phyloP scores from a whole-genome alignment of 2,888 invertebrate species.

The Cryptocephalus primarius region DNA sequence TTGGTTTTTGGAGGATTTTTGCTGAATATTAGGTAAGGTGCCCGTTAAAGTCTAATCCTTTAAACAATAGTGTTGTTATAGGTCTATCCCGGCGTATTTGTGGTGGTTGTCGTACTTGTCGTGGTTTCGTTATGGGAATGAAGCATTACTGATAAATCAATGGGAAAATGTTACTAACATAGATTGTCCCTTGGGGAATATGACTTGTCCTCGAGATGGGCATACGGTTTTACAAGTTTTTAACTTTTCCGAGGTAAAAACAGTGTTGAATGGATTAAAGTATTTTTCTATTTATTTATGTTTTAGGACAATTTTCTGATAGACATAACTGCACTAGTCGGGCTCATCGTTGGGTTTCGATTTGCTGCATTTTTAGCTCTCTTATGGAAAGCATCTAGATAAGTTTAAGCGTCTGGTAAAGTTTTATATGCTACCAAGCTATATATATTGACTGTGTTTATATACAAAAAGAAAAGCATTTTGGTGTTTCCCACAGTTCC shows the following conservation, averaged over 20 bases:
- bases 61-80: constrained; percentile 26
- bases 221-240: constrained; percentile 66
- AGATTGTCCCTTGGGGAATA: constrained; percentile 56
- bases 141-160: constrained; percentile 79
- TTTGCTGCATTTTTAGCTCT: constrained; percentile 67
- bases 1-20: constrained; percentile 94
- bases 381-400: constrained; percentile 45
- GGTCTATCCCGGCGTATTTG: constrained; percentile 75
- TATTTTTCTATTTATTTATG: constrained; percentile 11
- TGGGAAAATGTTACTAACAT: constrained; percentile 74
- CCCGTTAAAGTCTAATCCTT: background rate
- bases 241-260: constrained; percentile 58
- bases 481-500: no score
- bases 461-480: no score
- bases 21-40: constrained; percentile 71
- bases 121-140: constrained; percentile 89
- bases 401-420: no score
- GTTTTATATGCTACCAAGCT: no score
- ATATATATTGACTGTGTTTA: no score
- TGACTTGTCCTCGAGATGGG: constrained; percentile 69
- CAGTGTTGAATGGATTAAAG: background rate
- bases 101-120: constrained; percentile 81
- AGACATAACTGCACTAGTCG: constrained; percentile 60
- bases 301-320: constrained; percentile 54
- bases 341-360: constrained; percentile 64